Evolutionary conservation across 2,797 vertebrate genomes (phyloP).

Genomic region (Rhynchonycteris naso): DNA sequence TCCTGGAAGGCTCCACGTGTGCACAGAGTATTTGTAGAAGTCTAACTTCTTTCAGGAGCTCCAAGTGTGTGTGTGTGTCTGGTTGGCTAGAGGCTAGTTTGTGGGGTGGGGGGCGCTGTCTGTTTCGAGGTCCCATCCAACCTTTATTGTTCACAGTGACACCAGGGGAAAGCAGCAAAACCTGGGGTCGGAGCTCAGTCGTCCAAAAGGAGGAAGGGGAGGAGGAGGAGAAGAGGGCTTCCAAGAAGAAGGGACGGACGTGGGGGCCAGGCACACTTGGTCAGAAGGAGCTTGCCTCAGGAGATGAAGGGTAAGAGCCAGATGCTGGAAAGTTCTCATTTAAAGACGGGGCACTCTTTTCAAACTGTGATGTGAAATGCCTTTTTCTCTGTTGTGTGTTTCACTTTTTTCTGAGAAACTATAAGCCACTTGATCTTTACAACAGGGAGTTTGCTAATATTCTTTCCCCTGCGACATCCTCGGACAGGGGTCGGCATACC

Average conservation of each 20-base stretch:
- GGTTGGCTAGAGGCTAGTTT: neutral
- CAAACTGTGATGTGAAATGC: neutral
- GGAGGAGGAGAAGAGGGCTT: constrained; percentile 92
- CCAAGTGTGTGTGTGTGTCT: neutral
- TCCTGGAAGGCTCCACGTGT: neutral
- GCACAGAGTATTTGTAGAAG: neutral
- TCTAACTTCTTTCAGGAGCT: neutral
- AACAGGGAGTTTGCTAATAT: neutral
- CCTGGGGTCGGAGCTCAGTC: constrained; percentile 89
- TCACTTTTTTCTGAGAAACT: constrained; percentile 20
- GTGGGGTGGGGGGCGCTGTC: neutral
- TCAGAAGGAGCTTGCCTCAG: constrained; percentile 91
- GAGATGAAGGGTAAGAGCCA: constrained; percentile 91
- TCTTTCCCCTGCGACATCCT: neutral
- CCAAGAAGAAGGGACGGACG: constrained; percentile 93
- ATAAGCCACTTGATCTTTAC: neutral
- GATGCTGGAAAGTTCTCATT: neutral
- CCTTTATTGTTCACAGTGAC: constrained; percentile 88
- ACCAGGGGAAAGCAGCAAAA: constrained; percentile 91
- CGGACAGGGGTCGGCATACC: neutral
- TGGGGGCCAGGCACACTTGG: constrained; percentile 89
- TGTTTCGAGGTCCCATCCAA: neutral
- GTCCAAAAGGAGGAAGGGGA: constrained; percentile 91
- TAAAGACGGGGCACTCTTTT: neutral
- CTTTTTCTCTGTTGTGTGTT: neutral